Percentiles rank a stretch among this genome's conserved stretches.
These are phyloP conservation scores for Bombycilla garrulus DNA, from an alignment of 2,113 vertebrate genomes.

Conservation along the genomic window DNA sequence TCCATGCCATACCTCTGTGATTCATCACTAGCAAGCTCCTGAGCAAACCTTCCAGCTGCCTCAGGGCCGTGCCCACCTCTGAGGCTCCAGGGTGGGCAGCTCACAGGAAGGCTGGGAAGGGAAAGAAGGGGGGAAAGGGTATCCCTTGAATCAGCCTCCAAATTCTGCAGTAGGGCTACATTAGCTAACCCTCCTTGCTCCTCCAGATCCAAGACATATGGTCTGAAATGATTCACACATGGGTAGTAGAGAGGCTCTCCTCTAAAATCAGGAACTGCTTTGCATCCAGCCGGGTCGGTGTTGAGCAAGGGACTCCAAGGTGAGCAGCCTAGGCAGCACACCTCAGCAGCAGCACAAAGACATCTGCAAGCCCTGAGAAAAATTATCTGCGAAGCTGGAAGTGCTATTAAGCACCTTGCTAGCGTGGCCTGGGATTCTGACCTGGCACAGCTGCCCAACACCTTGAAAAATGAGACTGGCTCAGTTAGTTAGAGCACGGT, in stretches of 20 bases:
- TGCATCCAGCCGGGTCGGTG: accelerated
- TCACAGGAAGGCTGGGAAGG: not conserved
- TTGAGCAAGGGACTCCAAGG: not conserved
- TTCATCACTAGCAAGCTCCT: constrained; percentile 46
- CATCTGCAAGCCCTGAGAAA: not conserved
- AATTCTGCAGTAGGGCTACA: not conserved
- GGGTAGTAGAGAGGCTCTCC: not conserved
- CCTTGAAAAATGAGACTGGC: not conserved
- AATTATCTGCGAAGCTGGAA: not conserved
- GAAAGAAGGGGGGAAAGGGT: not conserved
- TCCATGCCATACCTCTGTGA: constrained; percentile 52
- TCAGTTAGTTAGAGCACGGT: not conserved
- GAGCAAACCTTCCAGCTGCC: constrained; percentile 31
- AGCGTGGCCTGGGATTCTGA: not conserved
- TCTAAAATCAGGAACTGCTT: not conserved
- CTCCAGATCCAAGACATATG: accelerated
- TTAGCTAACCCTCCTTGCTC: not conserved
- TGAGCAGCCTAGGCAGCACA: not conserved
- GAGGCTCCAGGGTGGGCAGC: constrained; percentile 15
- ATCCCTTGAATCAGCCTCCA: not conserved
- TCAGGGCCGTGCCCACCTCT: not conserved
- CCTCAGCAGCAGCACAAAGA: not conserved
- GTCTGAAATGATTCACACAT: not conserved
- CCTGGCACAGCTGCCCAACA: accelerated
- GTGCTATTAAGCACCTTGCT: not conserved